Evolutionary conservation across 2,888 invertebrate genomes (phyloP).

Genomic region (Trichogramma dendrolimi): DNA sequence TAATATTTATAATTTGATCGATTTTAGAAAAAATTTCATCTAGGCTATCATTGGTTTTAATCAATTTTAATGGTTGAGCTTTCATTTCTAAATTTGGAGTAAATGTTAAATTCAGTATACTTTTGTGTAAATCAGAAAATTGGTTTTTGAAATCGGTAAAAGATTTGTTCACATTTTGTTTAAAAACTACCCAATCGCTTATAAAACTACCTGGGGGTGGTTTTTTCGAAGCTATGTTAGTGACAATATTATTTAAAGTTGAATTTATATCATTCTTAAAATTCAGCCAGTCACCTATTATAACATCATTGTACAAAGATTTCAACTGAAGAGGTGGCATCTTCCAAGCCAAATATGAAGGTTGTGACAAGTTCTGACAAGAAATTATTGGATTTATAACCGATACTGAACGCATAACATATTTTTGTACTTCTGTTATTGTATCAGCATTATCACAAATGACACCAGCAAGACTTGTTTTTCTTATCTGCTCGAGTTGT

Average conservation of each 20-base stretch:
- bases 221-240: neutral
- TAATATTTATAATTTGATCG: constrained; percentile 2
- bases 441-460: constrained; percentile 75
- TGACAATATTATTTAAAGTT: constrained; percentile 5
- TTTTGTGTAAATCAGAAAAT: too few relatives aligned
- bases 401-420: constrained; percentile 66
- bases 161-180: constrained; percentile 10
- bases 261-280: constrained; percentile 11
- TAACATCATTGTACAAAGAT: neutral
- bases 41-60: too few relatives aligned
- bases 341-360: constrained; percentile 60
- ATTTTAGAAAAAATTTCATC: too few relatives aligned
- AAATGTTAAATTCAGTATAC: too few relatives aligned
- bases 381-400: constrained; percentile 60
- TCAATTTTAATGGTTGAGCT: too few relatives aligned
- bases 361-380: constrained; percentile 61
- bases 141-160: constrained; percentile 2
- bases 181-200: constrained; percentile 2
- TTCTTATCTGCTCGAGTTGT: constrained; percentile 77
- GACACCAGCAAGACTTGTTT: constrained; percentile 67
- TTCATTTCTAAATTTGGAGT: too few relatives aligned
- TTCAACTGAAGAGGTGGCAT: neutral
- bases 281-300: constrained; percentile 16
- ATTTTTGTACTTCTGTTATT: constrained; percentile 61
- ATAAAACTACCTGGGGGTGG: neutral